phyloP scores from a whole-genome alignment of 2,113 vertebrate species.

The Alosa alosa region DNA sequence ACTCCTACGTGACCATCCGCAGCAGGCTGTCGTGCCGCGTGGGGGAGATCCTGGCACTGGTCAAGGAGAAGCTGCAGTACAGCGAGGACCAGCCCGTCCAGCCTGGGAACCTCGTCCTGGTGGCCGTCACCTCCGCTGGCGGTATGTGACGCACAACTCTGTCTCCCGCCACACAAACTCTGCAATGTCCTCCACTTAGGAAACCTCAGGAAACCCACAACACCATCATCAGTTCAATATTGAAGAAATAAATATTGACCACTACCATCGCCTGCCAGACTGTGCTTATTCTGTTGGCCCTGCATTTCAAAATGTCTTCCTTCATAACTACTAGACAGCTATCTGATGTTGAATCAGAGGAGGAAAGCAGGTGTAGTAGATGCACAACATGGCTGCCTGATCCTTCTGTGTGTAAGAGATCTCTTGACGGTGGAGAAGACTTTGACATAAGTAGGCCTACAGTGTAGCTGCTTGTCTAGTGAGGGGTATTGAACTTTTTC shows the following conservation, averaged over 20 bases:
- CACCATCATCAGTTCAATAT: neutral
- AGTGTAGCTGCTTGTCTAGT: neutral
- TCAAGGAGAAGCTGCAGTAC: conserved; percentile 92
- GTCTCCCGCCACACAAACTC: neutral
- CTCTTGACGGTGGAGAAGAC: neutral
- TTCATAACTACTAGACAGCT: neutral
- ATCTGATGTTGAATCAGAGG: neutral
- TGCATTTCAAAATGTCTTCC: neutral
- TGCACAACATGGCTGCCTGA: neutral
- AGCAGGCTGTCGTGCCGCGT: conserved; percentile 93
- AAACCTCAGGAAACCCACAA: neutral
- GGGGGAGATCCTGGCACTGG: conserved; percentile 90
- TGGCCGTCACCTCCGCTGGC: conserved; percentile 88
- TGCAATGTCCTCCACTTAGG: neutral
- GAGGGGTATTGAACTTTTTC: neutral
- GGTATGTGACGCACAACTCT: conserved; percentile 40
- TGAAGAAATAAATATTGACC: neutral
- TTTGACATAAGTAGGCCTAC: no score
- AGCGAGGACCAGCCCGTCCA: conserved; percentile 84
- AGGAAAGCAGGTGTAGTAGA: neutral
- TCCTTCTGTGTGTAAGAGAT: neutral
- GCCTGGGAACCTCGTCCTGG: conserved; percentile 85
- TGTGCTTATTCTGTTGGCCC: neutral
- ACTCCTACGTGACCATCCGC: conserved; percentile 95
- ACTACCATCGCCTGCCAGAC: neutral